Percentiles rank a stretch among this genome's conserved stretches.
These are phyloP conservation scores for Oncorhynchus tshawytscha DNA, from an alignment of 2,113 vertebrate species.

Conservation along the genomic window DNA sequence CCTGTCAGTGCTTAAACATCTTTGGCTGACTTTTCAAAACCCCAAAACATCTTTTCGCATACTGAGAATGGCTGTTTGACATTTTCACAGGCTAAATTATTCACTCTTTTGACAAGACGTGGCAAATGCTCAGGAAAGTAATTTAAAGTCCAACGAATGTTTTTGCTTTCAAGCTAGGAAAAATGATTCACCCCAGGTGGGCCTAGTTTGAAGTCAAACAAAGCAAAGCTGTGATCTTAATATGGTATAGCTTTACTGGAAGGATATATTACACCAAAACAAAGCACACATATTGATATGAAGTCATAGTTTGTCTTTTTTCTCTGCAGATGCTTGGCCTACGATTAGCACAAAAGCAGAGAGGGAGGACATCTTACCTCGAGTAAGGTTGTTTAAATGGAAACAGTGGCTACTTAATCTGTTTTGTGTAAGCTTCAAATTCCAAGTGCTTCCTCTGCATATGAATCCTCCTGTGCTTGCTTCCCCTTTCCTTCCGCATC, in stretches of 20 bases:
- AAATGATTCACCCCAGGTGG: background rate
- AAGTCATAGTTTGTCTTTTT: slow-evolving; percentile 19
- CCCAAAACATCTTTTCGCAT: slow-evolving; percentile 26
- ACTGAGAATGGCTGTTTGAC: slow-evolving; percentile 36
- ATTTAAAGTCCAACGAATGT: slow-evolving; percentile 25
- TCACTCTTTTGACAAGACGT: slow-evolving; percentile 47
- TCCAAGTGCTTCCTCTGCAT: background rate
- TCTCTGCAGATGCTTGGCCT: slow-evolving; percentile 14
- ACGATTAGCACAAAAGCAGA: slow-evolving; percentile 27
- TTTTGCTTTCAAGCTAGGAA: slow-evolving; percentile 10
- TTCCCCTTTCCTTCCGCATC: slow-evolving; percentile 9
- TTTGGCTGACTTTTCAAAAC: slow-evolving; percentile 36
- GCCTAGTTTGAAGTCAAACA: slow-evolving; percentile 9
- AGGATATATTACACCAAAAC: background rate
- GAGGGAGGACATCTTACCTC: slow-evolving; percentile 46
- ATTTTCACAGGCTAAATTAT: slow-evolving; percentile 50
- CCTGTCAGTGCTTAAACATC: slow-evolving; percentile 22
- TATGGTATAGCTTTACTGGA: slow-evolving; percentile 7
- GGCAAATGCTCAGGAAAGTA: slow-evolving; percentile 28
- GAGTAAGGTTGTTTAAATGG: slow-evolving; percentile 58
- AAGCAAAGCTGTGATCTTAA: slow-evolving; percentile 16
- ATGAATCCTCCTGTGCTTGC: slow-evolving; percentile 14
- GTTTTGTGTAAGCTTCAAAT: slow-evolving; percentile 13
- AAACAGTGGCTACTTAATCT: slow-evolving; percentile 49
- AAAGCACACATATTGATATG: slow-evolving; percentile 20